These are phyloP conservation scores for Alentia gelatinosa DNA, from an alignment of 2,888 invertebrate genomes.

Conservation along the genomic window DNA sequence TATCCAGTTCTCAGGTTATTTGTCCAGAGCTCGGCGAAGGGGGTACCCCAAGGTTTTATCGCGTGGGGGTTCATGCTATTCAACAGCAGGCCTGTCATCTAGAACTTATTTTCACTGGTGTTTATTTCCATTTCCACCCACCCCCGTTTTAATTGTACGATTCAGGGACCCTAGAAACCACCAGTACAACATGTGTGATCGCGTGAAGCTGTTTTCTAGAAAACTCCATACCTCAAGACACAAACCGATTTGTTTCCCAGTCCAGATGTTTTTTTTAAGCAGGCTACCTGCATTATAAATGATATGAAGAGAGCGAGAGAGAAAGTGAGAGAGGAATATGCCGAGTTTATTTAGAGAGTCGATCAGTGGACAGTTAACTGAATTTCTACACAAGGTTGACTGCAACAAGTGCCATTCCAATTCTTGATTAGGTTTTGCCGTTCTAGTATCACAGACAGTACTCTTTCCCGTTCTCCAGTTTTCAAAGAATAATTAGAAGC, in stretches of 20 bases:
- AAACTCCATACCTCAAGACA: neutral
- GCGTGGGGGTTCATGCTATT: neutral
- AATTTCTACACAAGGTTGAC: neutral
- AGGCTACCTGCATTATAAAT: neutral
- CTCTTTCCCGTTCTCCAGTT: too few relatives aligned
- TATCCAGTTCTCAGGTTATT: constrained; percentile 38
- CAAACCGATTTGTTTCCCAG: neutral
- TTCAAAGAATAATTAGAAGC: too few relatives aligned
- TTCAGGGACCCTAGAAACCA: neutral
- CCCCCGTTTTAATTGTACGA: neutral
- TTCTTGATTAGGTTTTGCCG: neutral
- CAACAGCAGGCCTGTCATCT: neutral
- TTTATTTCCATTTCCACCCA: neutral
- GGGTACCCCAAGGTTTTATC: neutral
- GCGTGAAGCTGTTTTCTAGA: neutral
- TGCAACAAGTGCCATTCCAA: neutral
- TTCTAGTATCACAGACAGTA: neutral
- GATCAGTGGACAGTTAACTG: neutral
- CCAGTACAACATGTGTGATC: neutral
- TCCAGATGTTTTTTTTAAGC: neutral
- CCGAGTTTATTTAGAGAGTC: neutral
- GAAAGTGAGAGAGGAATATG: neutral
- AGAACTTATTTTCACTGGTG: neutral
- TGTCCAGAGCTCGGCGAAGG: constrained; percentile 12
- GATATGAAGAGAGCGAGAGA: neutral